Base-by-base conservation (phyloP, 2,888 invertebrate genomes). In the Himalopsyche tibetana region DNA sequence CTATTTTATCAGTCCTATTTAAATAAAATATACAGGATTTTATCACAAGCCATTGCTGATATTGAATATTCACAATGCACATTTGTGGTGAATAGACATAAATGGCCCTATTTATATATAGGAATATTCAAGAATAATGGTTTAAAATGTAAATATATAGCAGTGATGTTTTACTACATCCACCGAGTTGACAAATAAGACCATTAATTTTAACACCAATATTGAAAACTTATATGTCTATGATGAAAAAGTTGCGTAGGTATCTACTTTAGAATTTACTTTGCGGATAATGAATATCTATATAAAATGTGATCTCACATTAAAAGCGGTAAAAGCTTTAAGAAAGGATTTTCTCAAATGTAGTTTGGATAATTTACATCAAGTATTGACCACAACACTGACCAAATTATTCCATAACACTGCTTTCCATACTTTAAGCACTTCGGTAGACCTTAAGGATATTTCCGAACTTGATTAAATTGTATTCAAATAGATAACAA, bases 251-350 rank as follows among this genome's bases (percentile, higher is more conserved):
- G 15, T 28, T 38, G 74, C 8, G 38, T 74, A 51, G 51, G 15
- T 51, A 74, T 12, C 74, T 74, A 74, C 74, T 74, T 74, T 74
- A 74, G 74, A 74, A 6, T 74, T 74, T 74, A 74, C 36, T 74
- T 74, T 74, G 74, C 74, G 38, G 38, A 74, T 74, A 74, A 74
- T 36, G 38, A 36, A 74, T 74, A 74, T 74, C 74, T 74, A 74
- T 74, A 28, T 36, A 74, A 38, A 74, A 74, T 74, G 74, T 74
- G 74, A 74, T 74, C 74, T 74, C 74, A 85, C 82, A 82, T 82
- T 56, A 19, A 80, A 82, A 84, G 83, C 86, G 86, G 87, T 87
- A 87, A 86, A 86, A 87, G 87, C 87, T 87, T 87, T 87, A 87
- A 87, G 82, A 87, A 83, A 85, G 55, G 82, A 79, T 79, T 87